These are phyloP conservation scores for Sesamia nonagrioides DNA, from an alignment of 1,140 invertebrate species.

Conservation along the genomic window DNA sequence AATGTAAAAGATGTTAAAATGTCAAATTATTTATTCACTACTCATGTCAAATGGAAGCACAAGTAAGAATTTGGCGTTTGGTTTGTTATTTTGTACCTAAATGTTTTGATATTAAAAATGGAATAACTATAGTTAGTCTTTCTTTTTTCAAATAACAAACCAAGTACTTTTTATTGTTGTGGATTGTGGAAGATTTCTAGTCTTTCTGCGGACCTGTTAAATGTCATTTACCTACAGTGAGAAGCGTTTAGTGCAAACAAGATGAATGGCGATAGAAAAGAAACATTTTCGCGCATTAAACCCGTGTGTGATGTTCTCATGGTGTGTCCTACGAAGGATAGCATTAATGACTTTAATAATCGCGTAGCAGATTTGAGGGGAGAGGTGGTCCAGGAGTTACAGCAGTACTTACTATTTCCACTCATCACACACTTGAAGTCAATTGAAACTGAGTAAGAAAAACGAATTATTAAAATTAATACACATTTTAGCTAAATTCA, in stretches of 20 bases:
- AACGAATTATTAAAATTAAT: too few relatives aligned
- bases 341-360: slow-evolving; percentile 66
- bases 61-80: slow-evolving; percentile 5
- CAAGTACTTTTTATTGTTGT: too few relatives aligned
- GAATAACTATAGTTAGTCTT: not conserved
- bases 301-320: slow-evolving; percentile 86
- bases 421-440: slow-evolving; percentile 85
- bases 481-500: too few relatives aligned
- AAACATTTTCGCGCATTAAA: slow-evolving; percentile 85
- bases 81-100: not conserved
- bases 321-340: slow-evolving; percentile 77
- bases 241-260: slow-evolving; percentile 49
- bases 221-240: not conserved
- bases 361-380: slow-evolving; percentile 72
- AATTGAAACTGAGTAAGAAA: slow-evolving; percentile 79
- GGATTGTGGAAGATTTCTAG: not conserved
- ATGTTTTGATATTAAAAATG: not conserved
- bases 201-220: not conserved
- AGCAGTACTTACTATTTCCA: slow-evolving; percentile 87
- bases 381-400: slow-evolving; percentile 83
- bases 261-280: slow-evolving; percentile 75
- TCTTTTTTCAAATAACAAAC: not conserved
- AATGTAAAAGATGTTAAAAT: too few relatives aligned
- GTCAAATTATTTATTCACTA: too few relatives aligned
- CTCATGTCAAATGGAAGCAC: not conserved